Base-by-base conservation (phyloP, 2,888 invertebrate genomes). In the Flexamia atlantica region DNA sequence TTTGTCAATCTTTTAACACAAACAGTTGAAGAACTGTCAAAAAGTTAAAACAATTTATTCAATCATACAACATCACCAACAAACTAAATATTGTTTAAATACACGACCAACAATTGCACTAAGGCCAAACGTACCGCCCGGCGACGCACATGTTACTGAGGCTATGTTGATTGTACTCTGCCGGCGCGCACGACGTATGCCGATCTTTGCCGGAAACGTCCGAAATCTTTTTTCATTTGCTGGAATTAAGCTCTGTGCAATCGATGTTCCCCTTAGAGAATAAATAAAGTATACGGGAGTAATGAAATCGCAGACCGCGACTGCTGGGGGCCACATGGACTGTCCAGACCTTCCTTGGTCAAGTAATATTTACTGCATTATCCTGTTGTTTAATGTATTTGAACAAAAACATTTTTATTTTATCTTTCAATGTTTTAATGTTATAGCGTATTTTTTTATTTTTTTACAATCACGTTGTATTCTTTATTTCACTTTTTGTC, bases 291-390 rank as follows among this genome's bases (percentile, higher is more conserved):
- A 4, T 57, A 57, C 9, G 23, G 5, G 23, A 57, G 57, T 57
- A 57, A 57, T 57, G 57, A 57, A 57, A 57, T 20, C 57, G 57
- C 3, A 23, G 57, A 57, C 23, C 57, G 23, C 20, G 36, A 36
- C 36, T 9, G 36, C 36, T 36, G 4, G 36, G 36, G 36, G 36
- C 36, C 9, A 36, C 36, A 9, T 36, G 36, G 36, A 36, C 36
- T 9, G 4, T 36, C 36, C 5, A 9, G 36, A 7, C 36, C 36
- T 9, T 36, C 36, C 36, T 4, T 36, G 36, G 5, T 9, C 9
- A n/a, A n/a, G n/a, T n/a, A n/a, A n/a, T n/a, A n/a, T n/a, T n/a
- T n/a, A n/a, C n/a, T n/a, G n/a, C n/a, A n/a, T n/a, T n/a, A n/a
- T n/a, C n/a, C n/a, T n/a, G n/a, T n/a, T n/a, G n/a, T n/a, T n/a